Percentiles rank a stretch among this genome's conserved stretches.
These are phyloP conservation scores for Diloba caeruleocephala DNA, from an alignment of 2,888 invertebrate species.

Conservation along the genomic window DNA sequence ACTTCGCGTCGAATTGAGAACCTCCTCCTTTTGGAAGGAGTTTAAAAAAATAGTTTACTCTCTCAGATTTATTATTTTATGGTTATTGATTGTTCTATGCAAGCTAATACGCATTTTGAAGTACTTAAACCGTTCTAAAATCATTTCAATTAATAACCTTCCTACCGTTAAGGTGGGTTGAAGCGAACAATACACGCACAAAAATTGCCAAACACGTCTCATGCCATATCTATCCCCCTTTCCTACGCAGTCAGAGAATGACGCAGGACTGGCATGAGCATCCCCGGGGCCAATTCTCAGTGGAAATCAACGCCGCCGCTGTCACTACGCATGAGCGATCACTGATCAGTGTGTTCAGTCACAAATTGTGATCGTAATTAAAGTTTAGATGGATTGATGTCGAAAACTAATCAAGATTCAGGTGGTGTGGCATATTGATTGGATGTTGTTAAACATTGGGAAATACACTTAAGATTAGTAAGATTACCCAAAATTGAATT, in stretches of 20 bases:
- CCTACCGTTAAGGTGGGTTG: slow-evolving; percentile 18
- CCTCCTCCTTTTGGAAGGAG: too few relatives aligned
- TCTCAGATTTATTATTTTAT: too few relatives aligned
- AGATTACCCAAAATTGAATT: too few relatives aligned
- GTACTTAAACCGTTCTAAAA: slow-evolving; percentile 11
- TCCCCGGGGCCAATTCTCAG: slow-evolving; percentile 47
- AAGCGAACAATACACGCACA: slow-evolving; percentile 17
- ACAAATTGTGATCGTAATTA: slow-evolving; percentile 52
- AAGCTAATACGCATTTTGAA: too few relatives aligned
- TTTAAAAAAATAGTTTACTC: too few relatives aligned
- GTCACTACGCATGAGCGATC: slow-evolving; percentile 55
- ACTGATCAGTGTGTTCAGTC: slow-evolving; percentile 38
- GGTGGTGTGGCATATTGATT: slow-evolving; percentile 12
- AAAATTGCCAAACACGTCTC: slow-evolving; percentile 39
- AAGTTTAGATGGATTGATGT: slow-evolving; percentile 53
- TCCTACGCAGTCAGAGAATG: slow-evolving; percentile 21
- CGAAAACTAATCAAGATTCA: slow-evolving; percentile 47
- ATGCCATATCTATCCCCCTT: slow-evolving; percentile 45
- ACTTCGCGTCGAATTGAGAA: too few relatives aligned
- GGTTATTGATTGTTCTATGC: too few relatives aligned
- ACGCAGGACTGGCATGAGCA: slow-evolving; percentile 40
- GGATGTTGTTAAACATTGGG: not conserved
- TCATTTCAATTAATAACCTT: slow-evolving; percentile 34
- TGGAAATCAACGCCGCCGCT: slow-evolving; percentile 53
- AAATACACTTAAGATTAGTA: too few relatives aligned